Evolutionary conservation across 2,888 invertebrate genomes (phyloP).

Genomic region (Thecophora atra): DNA sequence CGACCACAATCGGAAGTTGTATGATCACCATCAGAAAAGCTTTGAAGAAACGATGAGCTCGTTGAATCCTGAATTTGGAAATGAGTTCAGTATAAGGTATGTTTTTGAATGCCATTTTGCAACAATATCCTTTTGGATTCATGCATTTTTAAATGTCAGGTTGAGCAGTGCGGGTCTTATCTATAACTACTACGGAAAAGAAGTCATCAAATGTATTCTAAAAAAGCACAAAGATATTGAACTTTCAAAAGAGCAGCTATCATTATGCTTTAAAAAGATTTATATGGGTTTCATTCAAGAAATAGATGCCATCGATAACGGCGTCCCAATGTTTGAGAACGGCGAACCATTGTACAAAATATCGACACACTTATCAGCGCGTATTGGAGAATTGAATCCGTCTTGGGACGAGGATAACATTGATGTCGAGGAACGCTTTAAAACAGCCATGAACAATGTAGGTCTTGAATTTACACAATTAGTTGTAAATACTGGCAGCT

Average conservation of each 20-base stretch:
- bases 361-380: constrained; percentile 78
- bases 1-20: constrained; percentile 78
- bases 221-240: constrained; percentile 65
- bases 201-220: constrained; percentile 74
- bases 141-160: too few species aligned
- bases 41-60: constrained; percentile 76
- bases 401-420: constrained; percentile 78
- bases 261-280: constrained; percentile 73
- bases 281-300: constrained; percentile 91
- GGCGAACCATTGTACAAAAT: constrained; percentile 80
- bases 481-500: constrained; percentile 70
- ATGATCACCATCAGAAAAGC: constrained; percentile 93
- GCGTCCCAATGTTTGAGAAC: constrained; percentile 82
- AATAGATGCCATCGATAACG: constrained; percentile 97
- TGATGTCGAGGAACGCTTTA: constrained; percentile 71
- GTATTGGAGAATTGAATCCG: constrained; percentile 84
- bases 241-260: constrained; percentile 68
- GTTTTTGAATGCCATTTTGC: too few species aligned
- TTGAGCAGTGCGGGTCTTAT: constrained; percentile 95
- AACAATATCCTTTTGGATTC: too few species aligned
- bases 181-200: constrained; percentile 88
- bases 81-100: constrained; percentile 72
- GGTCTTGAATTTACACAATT: constrained; percentile 81
- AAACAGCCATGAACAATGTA: constrained; percentile 80
- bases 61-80: constrained; percentile 71